Evolutionary conservation across 2,113 vertebrate genomes (phyloP), one percentile per base, ranked within the genome.

Genomic region (Dolichallabes microphthalmus): DNA sequence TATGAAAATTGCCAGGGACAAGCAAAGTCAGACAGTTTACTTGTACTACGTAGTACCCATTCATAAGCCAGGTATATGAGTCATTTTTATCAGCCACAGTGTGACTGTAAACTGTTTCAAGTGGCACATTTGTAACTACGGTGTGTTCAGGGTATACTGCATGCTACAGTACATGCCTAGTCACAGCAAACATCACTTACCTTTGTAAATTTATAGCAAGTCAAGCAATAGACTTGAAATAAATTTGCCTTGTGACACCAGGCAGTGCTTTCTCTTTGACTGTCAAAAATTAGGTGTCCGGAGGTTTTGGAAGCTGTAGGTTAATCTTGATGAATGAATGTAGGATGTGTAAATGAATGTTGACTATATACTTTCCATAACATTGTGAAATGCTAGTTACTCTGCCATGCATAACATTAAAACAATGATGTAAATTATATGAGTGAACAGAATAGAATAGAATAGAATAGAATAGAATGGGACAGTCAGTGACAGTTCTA

Each of bases 111-210:
- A 25, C 14, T 0, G 1, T 76, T 69, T 17, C 61, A 25, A 80
- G 20, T 80, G 45, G 6, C 63, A 68, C 14, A 22, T 69, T 55
- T 32, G 22, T 32, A 68, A 68, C n/a, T 14, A 69, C 61, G 20
- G 2, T 30, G 25, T 32, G 22, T 45, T 83, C 55, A 80, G 52
- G 60, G 20, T 61, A 52, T 50, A 60, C 53, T n/a, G 39, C 84
- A 86, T 82, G 79, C 80, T 15, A 15, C n/a, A n/a, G n/a, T n/a
- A n/a, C 77, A 61, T 73, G 77, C 66, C 15, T 9, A 80, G 10
- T 53, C 76, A 80, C 39, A 55, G n/a, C 91, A 87, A 89, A 90
- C 91, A 78, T 25, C 17, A 90, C 92, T 92, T 92, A 93, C 92
- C 91, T 76, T 84, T 61, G 75, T 60, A 85, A 25, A 76, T 84